phyloP scores from a whole-genome alignment of 1,140 invertebrate genomes.

The Diprion similis region DNA sequence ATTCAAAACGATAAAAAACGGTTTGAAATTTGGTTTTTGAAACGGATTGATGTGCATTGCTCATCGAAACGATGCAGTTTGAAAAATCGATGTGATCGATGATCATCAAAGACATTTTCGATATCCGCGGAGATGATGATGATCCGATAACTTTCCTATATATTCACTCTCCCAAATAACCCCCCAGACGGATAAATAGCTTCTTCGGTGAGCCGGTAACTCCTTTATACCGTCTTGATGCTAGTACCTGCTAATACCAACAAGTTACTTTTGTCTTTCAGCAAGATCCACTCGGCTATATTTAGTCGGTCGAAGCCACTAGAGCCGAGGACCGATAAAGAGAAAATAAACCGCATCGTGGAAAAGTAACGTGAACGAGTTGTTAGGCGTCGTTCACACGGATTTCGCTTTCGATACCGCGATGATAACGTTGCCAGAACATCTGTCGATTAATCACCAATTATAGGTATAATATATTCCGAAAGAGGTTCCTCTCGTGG shows the following conservation, averaged over 20 bases:
- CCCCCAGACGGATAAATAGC: background rate
- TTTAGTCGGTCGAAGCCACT: conserved; percentile 38
- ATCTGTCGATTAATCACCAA: too few species aligned
- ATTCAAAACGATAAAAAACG: too few species aligned
- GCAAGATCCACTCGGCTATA: conserved; percentile 39
- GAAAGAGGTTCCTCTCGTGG: too few species aligned
- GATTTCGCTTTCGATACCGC: background rate
- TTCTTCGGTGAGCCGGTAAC: conserved; percentile 32
- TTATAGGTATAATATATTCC: too few species aligned
- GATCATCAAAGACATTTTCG: conserved; percentile 6
- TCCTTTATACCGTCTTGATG: conserved; percentile 23
- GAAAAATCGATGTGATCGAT: too few species aligned
- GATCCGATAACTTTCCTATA: background rate
- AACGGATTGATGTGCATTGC: too few species aligned
- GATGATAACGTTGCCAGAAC: too few species aligned
- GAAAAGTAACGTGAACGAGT: background rate
- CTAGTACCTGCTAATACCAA: conserved; percentile 45
- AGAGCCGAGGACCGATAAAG: background rate
- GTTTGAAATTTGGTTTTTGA: too few species aligned
- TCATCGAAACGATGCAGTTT: too few species aligned
- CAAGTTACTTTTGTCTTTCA: conserved; percentile 47
- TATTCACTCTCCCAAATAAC: background rate
- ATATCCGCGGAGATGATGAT: conserved; percentile 11
- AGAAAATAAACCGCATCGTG: conserved; percentile 1
- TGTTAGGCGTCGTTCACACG: background rate